Base-by-base conservation (phyloP, 2,797 vertebrate genomes). In the Cheirogaleus major region DNA sequence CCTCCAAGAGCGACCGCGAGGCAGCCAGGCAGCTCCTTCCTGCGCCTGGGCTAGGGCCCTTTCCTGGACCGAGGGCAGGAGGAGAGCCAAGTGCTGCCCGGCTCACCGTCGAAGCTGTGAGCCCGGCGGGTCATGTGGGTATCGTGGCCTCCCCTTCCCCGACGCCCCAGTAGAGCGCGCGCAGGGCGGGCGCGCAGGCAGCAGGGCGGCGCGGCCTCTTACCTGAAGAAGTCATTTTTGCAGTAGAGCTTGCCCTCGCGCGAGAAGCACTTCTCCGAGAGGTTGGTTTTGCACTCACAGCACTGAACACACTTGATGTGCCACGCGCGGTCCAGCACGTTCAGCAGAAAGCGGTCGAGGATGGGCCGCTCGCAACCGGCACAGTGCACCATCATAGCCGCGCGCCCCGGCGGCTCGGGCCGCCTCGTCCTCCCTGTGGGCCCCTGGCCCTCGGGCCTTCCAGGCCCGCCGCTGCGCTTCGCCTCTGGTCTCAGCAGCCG, bases 151-250 rank as follows among this genome's bases (percentile, higher is more conserved):
- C 50, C 57, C 92, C 32, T 50, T 79, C 55, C 87, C 41, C 6
- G 2, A 79, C 11, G 38, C 78, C 90, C 90, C 25, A 7, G 5
- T 2, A 15, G 48, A 61, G 95, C 78, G 27, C 81, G 14, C 93
- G 6, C 85, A 6, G 38, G 20, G 57, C 10, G 14, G 70, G 55
- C 41, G 52, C 23, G 35, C n/a, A 41, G 72, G 81, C 55, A 18
- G 92, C 82, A 22, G 83, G 55, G 90, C 35, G 25, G 83, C 9
- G 38, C 48, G 88, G 93, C 89, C 70, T 72, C 98, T 99, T 98
- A 99, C 99, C 99, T 99, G 98, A 99, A 99, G 98, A 99, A 99
- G 99, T 99, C 99, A 30, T 99, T 99, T 98, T 99, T 99, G 99
- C 99, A 99, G 96, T 99, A 99, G 79, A 99, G 99, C 97, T 99